A percentile compares a stretch with the other conserved stretches of the same genome.
phyloP scores from a whole-genome alignment of 2,113 vertebrate species.

The Cricetomys ansorgei region DNA sequence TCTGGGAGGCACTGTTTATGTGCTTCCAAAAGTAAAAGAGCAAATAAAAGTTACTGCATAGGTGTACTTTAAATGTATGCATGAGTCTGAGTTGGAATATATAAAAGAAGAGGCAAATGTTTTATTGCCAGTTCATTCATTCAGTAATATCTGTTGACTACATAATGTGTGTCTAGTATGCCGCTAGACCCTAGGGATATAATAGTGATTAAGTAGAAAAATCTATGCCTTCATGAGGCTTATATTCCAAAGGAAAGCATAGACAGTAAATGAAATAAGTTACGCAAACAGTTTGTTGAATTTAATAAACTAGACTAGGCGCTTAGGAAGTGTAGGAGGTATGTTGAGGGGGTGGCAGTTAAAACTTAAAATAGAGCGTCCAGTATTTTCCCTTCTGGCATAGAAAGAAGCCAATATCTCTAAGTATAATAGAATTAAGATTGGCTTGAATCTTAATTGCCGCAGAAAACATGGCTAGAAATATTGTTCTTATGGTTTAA shows the following conservation, averaged over 20 bases:
- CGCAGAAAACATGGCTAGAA: slow-evolving; percentile 63
- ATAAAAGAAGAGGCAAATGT: neutral
- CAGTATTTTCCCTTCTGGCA: neutral
- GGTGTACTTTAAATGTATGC: slow-evolving; percentile 1
- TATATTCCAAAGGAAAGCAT: slow-evolving; percentile 2
- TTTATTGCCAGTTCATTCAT: neutral
- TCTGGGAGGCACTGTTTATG: neutral
- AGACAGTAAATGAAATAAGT: slow-evolving; percentile 41
- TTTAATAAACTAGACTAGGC: slow-evolving; percentile 33
- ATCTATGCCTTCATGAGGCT: neutral
- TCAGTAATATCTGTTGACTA: neutral
- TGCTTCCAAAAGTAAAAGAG: slow-evolving; percentile 38
- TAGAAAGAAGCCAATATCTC: neutral
- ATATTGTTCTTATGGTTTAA: slow-evolving; percentile 72
- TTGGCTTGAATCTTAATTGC: slow-evolving; percentile 39
- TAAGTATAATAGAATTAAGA: slow-evolving; percentile 37
- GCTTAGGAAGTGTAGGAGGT: neutral
- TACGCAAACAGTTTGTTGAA: slow-evolving; percentile 6
- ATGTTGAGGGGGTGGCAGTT: neutral
- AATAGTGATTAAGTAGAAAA: neutral
- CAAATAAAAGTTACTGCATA: slow-evolving; percentile 16
- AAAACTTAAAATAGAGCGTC: neutral
- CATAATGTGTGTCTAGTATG: neutral
- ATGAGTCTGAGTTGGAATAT: slow-evolving; percentile 8
- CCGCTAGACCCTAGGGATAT: neutral